These are phyloP conservation scores for Nemoura dubitans DNA, from an alignment of 2,888 invertebrate genomes.

Conservation along the genomic window DNA sequence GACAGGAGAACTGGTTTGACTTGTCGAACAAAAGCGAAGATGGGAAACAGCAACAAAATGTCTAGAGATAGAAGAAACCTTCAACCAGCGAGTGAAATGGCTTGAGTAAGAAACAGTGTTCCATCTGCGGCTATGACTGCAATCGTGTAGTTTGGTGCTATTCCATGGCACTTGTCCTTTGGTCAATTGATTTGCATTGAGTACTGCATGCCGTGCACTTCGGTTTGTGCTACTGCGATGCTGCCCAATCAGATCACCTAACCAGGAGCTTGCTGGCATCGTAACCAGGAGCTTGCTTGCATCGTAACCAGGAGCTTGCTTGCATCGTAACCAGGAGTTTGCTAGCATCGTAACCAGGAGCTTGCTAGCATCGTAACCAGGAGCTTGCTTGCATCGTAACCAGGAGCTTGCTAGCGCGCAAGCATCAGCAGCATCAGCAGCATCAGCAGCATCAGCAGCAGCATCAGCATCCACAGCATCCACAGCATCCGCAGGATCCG, in stretches of 20 bases:
- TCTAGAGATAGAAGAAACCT: background rate
- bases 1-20: background rate
- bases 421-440: no score
- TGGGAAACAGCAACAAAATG: background rate
- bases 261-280: no score
- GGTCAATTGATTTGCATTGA: background rate
- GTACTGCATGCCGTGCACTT: background rate
- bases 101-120: background rate
- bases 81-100: background rate
- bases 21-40: background rate
- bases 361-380: no score
- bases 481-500: no score
- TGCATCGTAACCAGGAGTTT: no score
- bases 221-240: background rate
- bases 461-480: no score
- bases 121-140: background rate
- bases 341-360: no score
- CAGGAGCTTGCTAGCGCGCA: no score
- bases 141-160: background rate
- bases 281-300: no score
- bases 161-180: background rate
- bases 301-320: no score
- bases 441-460: no score
- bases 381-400: no score
- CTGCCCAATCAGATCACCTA: background rate